Evolutionary conservation across 92 coral and sea anemone species (phyloP).

Genomic region (Ricordea florida): DNA sequence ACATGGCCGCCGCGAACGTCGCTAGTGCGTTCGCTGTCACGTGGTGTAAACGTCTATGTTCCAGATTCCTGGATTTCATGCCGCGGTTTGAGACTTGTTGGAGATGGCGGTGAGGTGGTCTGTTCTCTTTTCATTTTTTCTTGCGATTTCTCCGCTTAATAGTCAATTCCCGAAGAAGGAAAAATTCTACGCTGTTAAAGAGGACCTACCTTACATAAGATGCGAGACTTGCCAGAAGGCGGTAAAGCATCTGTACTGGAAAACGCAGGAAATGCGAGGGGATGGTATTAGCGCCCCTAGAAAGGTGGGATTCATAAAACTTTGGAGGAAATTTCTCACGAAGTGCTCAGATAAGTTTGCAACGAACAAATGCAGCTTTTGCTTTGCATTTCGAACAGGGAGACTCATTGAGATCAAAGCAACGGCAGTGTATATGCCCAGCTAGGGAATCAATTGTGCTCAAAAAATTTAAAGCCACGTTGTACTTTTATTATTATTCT

Average conservation of each 20-base stretch:
- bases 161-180: slow-evolving; percentile 83
- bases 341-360: no score
- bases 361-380: no score
- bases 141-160: slow-evolving; percentile 13
- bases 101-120: slow-evolving; percentile 32
- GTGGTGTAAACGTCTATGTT: background rate
- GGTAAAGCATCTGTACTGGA: slow-evolving; percentile 75
- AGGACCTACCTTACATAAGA: slow-evolving; percentile 77
- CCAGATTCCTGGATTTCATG: background rate
- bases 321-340: no score
- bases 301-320: slow-evolving; percentile 39
- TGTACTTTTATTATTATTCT: no score
- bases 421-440: no score
- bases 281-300: slow-evolving; percentile 57
- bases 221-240: slow-evolving; percentile 97
- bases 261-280: slow-evolving; percentile 84
- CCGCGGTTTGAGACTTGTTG: background rate
- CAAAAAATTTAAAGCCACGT: no score
- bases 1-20: slow-evolving; percentile 9
- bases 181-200: slow-evolving; percentile 79
- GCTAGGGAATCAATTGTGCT: no score
- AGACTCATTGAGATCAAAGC: no score
- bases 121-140: background rate
- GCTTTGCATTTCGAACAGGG: no score
- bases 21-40: no score